These are phyloP conservation scores for Silurus aristotelis DNA, from an alignment of 2,797 vertebrate species.

Conservation along the genomic window DNA sequence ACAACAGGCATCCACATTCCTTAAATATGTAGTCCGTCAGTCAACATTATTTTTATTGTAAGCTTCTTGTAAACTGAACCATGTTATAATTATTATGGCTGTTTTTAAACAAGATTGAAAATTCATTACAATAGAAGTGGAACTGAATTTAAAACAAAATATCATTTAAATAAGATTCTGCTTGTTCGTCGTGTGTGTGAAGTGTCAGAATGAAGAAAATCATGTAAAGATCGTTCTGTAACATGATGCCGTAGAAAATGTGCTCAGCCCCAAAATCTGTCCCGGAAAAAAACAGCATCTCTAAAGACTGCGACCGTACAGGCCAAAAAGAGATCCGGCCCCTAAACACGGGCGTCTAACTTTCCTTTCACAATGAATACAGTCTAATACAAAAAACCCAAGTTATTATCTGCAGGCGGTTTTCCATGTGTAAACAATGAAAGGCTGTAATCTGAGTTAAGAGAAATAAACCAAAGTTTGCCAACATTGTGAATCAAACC, in stretches of 20 bases:
- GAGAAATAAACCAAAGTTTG: neutral
- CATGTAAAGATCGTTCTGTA: neutral
- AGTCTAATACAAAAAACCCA: neutral
- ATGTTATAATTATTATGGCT: neutral
- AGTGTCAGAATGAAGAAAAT: neutral
- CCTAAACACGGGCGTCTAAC: too few relatives aligned
- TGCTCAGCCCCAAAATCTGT: neutral
- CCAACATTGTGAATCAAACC: neutral
- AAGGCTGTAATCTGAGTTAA: neutral
- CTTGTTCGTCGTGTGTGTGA: neutral
- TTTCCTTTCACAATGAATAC: neutral
- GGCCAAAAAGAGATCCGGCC: neutral
- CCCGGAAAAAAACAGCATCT: neutral
- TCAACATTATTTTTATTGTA: neutral
- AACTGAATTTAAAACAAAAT: neutral
- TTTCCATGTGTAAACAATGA: neutral
- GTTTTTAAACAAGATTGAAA: neutral
- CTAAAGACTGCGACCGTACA: neutral
- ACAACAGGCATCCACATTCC: neutral
- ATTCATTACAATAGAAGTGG: neutral
- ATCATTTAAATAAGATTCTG: neutral
- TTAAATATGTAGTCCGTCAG: neutral
- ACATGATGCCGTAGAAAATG: neutral
- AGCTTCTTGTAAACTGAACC: neutral
- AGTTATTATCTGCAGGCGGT: too few relatives aligned